Evolutionary conservation across 2,113 vertebrate species (phyloP).

Genomic region (Bufo gargarizans): DNA sequence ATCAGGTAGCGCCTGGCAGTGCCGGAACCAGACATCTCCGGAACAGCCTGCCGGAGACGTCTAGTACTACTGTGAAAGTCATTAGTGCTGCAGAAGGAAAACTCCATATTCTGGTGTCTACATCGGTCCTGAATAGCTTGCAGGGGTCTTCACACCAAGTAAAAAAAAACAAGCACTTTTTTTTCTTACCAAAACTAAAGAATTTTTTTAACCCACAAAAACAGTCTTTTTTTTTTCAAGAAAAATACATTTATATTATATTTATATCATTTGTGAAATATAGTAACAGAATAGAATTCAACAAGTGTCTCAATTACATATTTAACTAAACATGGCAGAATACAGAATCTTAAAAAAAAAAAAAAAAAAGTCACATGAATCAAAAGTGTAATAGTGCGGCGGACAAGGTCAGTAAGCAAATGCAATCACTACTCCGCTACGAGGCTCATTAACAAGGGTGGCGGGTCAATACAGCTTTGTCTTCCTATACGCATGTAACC

Average conservation of each 20-base stretch:
- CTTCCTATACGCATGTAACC: neutral
- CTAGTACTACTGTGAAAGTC: too few species aligned
- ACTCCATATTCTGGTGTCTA: too few species aligned
- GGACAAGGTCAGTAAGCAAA: neutral
- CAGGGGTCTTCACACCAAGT: too few species aligned
- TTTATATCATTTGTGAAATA: slow-evolving; percentile 34
- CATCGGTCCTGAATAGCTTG: too few species aligned
- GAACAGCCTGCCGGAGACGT: too few species aligned
- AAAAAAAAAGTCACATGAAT: neutral
- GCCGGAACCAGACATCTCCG: too few species aligned
- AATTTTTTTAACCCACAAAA: neutral
- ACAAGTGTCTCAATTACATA: slow-evolving; percentile 29
- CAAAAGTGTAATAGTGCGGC: neutral
- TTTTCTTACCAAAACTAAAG: neutral
- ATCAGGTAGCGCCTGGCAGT: too few species aligned
- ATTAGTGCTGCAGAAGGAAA: too few species aligned
- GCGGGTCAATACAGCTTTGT: neutral
- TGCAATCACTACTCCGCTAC: neutral
- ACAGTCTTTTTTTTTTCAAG: neutral
- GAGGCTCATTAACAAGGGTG: neutral
- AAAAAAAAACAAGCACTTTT: too few species aligned
- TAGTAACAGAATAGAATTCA: slow-evolving; percentile 28
- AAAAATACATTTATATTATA: slow-evolving; percentile 45
- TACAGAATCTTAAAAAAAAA: neutral
- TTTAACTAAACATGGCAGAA: neutral